Evolutionary conservation across 2,113 vertebrate genomes (phyloP), one percentile per base, ranked within the genome.

Genomic region (Pycnonotus jocosus): DNA sequence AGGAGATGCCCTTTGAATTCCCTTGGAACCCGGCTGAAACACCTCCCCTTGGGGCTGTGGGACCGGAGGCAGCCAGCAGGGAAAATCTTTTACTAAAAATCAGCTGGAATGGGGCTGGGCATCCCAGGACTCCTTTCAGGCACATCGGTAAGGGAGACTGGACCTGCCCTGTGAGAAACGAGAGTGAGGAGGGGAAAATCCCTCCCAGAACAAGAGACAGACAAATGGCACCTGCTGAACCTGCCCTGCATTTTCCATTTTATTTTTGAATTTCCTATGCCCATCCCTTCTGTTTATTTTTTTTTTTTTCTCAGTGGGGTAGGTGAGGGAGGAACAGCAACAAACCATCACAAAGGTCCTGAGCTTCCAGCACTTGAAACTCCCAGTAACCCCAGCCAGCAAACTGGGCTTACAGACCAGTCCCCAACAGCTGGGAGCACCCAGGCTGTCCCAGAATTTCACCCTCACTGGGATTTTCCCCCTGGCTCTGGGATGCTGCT

Each of bases 131-230:
- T 88, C 2, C 1, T 70, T 44, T 51, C 65, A 50, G 81, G 47
- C 3, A 2, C 28, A 21, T 15, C 0, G 0, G 4, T 45, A 35
- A 53, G 35, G 48, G 65, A 73, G 12, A 25, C 25, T 31, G 17
- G 17, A 20, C 12, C 35, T 74, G 40, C 54, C 65, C 5, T 22
- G 60, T 10, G 25, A n/a, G n/a, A 27, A 9, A 17, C 0, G 15
- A 44, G 47, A 22, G 37, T 0, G 3, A 37, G 44, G 31, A 60
- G 23, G 18, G 16, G 14, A 14, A 47, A 61, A 20, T 22, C 54
- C 57, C 19, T 60, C 47, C 37, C 31, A 42, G 64, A 64, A 1
- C 38, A 42, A 22, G 23, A 16, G 45, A 33, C 1, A 15, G 47
- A 28, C 33, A 50, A 66, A 53, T 1, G 1, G 25, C 25, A 48